Conservation (phyloP, 2,888 invertebrate species). For the Reticulitermes lucifugus region DNA sequence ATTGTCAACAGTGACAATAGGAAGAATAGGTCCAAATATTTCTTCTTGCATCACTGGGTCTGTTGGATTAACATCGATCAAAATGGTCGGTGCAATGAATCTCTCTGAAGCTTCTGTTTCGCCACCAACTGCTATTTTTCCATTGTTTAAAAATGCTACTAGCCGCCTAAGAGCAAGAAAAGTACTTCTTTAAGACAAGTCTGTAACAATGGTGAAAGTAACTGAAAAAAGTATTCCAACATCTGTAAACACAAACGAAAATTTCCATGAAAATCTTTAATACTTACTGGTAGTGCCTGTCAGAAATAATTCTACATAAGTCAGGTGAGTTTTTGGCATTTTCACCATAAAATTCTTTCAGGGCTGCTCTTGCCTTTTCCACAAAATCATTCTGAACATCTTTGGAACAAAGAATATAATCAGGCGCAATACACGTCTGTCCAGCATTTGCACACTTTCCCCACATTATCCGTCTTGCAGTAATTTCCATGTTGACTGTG, state of each 20-base stretch:
- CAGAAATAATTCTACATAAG: constrained; percentile 87
- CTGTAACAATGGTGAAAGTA: too few relatives aligned
- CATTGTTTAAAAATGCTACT: constrained; percentile 73
- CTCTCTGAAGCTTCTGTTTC: constrained; percentile 77
- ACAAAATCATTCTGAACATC: constrained; percentile 80
- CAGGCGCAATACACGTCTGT: constrained; percentile 97
- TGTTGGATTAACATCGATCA: constrained; percentile 76
- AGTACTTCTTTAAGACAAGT: background rate
- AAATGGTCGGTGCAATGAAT: constrained; percentile 88
- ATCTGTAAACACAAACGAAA: too few relatives aligned
- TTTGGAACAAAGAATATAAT: constrained; percentile 88
- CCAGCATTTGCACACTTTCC: constrained; percentile 94
- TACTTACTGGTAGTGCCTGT: constrained; percentile 83
- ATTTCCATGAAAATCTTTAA: too few relatives aligned
- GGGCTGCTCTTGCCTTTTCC: constrained; percentile 72
- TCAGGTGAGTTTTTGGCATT: constrained; percentile 85
- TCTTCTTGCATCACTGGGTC: constrained; percentile 90
- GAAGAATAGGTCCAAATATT: constrained; percentile 97
- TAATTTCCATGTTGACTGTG: constrained; percentile 80
- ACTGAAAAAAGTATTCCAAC: too few relatives aligned
- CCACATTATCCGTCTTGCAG: constrained; percentile 90
- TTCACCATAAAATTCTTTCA: constrained; percentile 87
- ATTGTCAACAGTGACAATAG: constrained; percentile 84
- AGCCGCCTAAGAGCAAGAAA: constrained; percentile 71
- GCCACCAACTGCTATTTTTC: constrained; percentile 84